A percentile compares a stretch with the other conserved stretches of the same genome.
phyloP scores from a whole-genome alignment of 2,888 invertebrate genomes.

The Patella depressa region DNA sequence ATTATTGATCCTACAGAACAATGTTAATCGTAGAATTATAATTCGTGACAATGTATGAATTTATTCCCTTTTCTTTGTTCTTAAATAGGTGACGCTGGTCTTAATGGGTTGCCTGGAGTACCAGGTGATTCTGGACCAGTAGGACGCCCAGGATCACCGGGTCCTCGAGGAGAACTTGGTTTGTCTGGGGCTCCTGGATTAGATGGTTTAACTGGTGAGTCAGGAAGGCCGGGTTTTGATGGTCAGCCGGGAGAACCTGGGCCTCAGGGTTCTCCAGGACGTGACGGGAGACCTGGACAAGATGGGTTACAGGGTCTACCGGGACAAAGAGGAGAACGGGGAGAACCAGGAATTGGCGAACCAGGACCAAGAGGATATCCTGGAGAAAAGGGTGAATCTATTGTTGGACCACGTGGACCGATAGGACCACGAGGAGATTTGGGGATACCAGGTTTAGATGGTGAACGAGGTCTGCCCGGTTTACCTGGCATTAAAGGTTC shows the following conservation, averaged over 20 bases:
- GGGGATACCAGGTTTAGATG: constrained; percentile 12
- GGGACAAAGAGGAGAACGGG: constrained; percentile 30
- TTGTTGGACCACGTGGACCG: constrained; percentile 37
- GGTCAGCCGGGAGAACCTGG: constrained; percentile 30
- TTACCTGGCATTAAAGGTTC: constrained; percentile 31
- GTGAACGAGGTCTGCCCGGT: constrained; percentile 43
- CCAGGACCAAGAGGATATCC: not conserved
- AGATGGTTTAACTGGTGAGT: constrained; percentile 20
- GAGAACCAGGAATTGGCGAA: constrained; percentile 34
- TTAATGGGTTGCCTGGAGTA: not conserved
- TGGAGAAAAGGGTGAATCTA: constrained; percentile 35
- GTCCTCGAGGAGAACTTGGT: constrained; percentile 22
- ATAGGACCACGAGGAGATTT: constrained; percentile 40
- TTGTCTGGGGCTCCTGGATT: constrained; percentile 20
- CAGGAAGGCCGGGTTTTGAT: constrained; percentile 21
- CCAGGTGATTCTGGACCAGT: constrained; percentile 17
- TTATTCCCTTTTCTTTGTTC: too few relatives aligned
- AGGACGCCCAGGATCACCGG: constrained; percentile 24
- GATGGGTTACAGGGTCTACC: constrained; percentile 19
- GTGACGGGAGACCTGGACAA: constrained; percentile 31
- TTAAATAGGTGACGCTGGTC: not conserved
- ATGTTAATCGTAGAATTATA: too few relatives aligned
- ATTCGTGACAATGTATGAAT: too few relatives aligned
- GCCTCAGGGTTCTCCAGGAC: constrained; percentile 27
- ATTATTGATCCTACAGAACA: not conserved